Base-by-base conservation (phyloP, 2,888 invertebrate genomes). In the Chironomus riparius region DNA sequence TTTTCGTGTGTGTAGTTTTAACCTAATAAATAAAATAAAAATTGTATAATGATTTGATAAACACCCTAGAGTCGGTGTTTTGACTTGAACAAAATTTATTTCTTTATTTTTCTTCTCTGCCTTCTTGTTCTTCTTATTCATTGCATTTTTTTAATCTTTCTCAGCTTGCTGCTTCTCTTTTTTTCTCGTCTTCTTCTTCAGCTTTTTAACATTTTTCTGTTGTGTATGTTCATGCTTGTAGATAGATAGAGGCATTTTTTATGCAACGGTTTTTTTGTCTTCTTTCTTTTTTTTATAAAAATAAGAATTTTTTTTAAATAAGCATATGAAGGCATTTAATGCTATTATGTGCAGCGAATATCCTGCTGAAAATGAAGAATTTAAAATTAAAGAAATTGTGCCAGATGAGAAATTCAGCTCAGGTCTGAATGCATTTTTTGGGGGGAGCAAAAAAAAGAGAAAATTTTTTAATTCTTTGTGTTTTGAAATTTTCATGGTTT, bases 81-180 rank as follows among this genome's bases (percentile, higher is more conserved):
- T 76, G 76, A 76, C 76, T 76, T 62, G 70, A 76, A 48, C 22
- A 71, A 76, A 62, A 76, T 76, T 76, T 76, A 76, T 73, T 73
- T 56, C 47, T 56, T 61, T 73, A 50, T 22, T 70, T 68, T 56
- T 69, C 47, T 56, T 15, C 21, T 10, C 10, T 28, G 24, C 18
- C 12, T 47, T n/a, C 48, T 13, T 38, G 61, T 21, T 5, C 65
- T 48, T 61, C 21, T 18, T 38, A 47, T 38, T 74, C 24, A 3
- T n/a, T 38, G 38, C 38, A 38, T 38, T 38, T 38, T 24, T 38
- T 38, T 38, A 38, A 38, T 50, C 50, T 50, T 15, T 56, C 56
- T 56, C 56, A 56, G 56, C 56, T 56, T 56, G 56, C 56, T 18
- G 18, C 56, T 15, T 15, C 18, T 56, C 56, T 56, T 56, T 56